A percentile compares a stretch with the other conserved stretches of the same genome.
phyloP scores from a whole-genome alignment of 2,113 vertebrate genomes.

The Macquaria australasica region DNA sequence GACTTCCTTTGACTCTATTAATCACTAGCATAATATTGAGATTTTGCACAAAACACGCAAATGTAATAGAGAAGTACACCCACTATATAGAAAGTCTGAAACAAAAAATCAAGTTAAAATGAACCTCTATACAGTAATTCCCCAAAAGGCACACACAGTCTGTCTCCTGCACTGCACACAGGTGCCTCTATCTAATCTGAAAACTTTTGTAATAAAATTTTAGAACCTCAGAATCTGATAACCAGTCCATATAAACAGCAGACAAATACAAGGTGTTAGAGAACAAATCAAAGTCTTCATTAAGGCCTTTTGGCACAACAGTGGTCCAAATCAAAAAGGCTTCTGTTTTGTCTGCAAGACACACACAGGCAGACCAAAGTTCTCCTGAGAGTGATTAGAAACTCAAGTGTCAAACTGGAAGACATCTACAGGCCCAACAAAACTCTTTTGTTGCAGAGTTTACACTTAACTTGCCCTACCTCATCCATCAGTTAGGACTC shows the following conservation, averaged over 20 bases:
- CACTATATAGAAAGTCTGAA: background rate
- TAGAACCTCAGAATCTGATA: background rate
- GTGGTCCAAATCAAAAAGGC: constrained; percentile 15
- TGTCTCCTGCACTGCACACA: background rate
- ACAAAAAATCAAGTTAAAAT: background rate
- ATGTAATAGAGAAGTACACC: background rate
- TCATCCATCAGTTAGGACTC: constrained; percentile 49
- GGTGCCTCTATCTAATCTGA: constrained; percentile 3
- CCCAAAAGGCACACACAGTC: background rate
- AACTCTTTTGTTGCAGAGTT: constrained; percentile 50
- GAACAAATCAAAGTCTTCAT: constrained; percentile 19
- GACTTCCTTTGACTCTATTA: background rate
- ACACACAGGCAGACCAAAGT: background rate
- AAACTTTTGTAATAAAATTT: background rate
- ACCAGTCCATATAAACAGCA: background rate
- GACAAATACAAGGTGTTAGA: background rate
- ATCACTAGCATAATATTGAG: background rate
- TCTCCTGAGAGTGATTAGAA: constrained; percentile 34
- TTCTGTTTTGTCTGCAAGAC: constrained; percentile 13
- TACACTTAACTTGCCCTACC: constrained; percentile 16
- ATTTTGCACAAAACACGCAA: background rate
- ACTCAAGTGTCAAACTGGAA: constrained; percentile 36
- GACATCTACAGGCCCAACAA: constrained; percentile 17
- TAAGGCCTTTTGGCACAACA: background rate
- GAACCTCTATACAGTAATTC: constrained; percentile 2